A percentile compares a stretch with the other conserved stretches of the same genome.
Conservation (phyloP, 2,797 vertebrate species). For the Brachymystax lenok region DNA sequence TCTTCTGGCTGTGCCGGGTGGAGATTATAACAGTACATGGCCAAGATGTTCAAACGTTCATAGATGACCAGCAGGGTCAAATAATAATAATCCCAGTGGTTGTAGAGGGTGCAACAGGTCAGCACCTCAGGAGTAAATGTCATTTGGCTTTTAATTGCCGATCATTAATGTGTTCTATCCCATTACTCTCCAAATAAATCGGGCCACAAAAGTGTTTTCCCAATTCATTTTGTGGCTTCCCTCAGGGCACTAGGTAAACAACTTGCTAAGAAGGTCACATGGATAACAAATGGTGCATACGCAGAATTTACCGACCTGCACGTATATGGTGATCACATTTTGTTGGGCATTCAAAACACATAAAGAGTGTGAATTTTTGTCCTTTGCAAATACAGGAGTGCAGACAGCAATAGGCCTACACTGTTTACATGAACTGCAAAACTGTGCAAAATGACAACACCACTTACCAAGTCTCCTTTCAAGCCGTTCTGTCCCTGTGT, state of each 20-base stretch:
- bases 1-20: too few relatives aligned
- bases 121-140: too few relatives aligned
- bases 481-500: slow-evolving; percentile 87
- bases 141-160: too few relatives aligned
- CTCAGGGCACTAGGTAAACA: slow-evolving; percentile 41
- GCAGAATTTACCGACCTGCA: slow-evolving; percentile 26
- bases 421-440: neutral
- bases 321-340: slow-evolving; percentile 28
- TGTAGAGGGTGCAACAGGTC: too few relatives aligned
- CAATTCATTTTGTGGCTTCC: slow-evolving; percentile 22
- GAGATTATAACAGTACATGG: too few relatives aligned
- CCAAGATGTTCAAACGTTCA: too few relatives aligned
- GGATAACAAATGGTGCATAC: slow-evolving; percentile 31
- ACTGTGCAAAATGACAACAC: neutral
- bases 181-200: slow-evolving; percentile 49
- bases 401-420: neutral
- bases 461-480: slow-evolving; percentile 92
- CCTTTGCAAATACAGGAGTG: neutral
- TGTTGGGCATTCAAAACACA: neutral
- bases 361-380: neutral
- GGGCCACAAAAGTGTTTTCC: slow-evolving; percentile 38
- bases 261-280: slow-evolving; percentile 24
- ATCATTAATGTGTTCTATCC: slow-evolving; percentile 2
- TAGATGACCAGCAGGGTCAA: too few relatives aligned
- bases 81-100: too few relatives aligned